Evolutionary conservation across 2,113 vertebrate genomes (phyloP), one percentile per base, ranked within the genome.

Genomic region (Forbesichthys papilliferus): DNA sequence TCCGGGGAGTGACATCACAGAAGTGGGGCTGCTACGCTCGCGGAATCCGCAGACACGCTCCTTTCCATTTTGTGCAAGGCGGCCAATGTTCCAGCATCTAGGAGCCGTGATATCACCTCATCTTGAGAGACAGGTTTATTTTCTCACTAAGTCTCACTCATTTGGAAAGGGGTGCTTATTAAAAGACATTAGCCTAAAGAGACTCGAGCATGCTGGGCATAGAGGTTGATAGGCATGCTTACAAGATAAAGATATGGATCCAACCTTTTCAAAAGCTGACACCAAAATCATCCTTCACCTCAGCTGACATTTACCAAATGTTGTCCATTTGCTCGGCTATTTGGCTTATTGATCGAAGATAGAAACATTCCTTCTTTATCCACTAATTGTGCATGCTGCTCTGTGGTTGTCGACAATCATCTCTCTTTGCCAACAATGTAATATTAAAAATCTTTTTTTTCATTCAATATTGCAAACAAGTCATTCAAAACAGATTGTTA

Each of bases 171-270:
- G 68, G 58, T 9, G 59, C 75, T 80, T 27, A 27, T 82, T 8
- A 42, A 42, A 42, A 2, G 27, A 27, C 27, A 42, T 42, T 42
- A 42, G 4, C 36, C 36, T 42, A 42, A 42, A 42, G 7, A 42
- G 7, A 42, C 27, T 27, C 27, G 34, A 65, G 62, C 66, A 62
- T 27, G 27, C 27, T 0, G 27, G 27, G 57, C 49, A 53, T 54
- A 81, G 68, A 72, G 69, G 81, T 51, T 69, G 78, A 20, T 61
- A 69, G 61, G 66, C 61, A 71, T 77, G 61, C 64, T 66, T 74
- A 64, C 68, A 67, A 76, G 82, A 86, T 80, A 83, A 84, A 87
- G 71, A 81, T 85, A 84, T 87, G 69, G 81, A 90, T 89, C 71
- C 78, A 80, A 85, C 74, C 84, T 79, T 86, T 86, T 85, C 82